A percentile compares a stretch with the other conserved stretches of the same genome.
phyloP scores from a whole-genome alignment of 2,797 vertebrate genomes.

The Neoniphon sammara region DNA sequence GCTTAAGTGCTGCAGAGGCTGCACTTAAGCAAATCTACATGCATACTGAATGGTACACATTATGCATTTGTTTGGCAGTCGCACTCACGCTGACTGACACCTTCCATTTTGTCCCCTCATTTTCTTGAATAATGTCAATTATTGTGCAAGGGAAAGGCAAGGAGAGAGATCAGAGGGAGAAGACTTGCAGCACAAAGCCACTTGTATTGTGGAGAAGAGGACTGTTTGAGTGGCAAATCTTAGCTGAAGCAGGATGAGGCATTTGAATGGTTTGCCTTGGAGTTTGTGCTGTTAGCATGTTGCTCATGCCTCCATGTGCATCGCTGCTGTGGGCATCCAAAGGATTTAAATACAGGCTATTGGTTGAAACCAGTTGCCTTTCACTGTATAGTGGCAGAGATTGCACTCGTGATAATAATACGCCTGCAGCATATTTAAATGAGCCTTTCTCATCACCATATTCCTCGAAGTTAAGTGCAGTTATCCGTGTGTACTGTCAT shows the following conservation, averaged over 20 bases:
- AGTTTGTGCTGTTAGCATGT: conserved; percentile 45
- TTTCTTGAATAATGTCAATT: conserved; percentile 57
- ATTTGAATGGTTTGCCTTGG: conserved; percentile 33
- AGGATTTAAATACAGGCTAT: conserved; percentile 27
- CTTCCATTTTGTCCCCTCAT: conserved; percentile 48
- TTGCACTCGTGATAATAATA: conserved; percentile 8
- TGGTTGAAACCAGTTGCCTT: conserved; percentile 19
- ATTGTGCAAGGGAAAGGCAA: conserved; percentile 31
- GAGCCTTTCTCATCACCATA: neutral
- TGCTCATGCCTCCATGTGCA: neutral
- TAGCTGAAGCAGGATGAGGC: conserved; percentile 5
- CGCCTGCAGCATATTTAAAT: neutral
- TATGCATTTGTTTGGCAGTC: conserved; percentile 44
- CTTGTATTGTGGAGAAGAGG: neutral
- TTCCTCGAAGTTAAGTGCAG: neutral
- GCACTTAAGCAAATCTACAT: conserved; percentile 51
- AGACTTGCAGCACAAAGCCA: neutral
- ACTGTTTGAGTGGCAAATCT: neutral
- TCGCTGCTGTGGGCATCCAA: conserved; percentile 15
- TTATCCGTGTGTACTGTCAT: neutral
- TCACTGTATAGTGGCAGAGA: conserved; percentile 3
- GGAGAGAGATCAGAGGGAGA: conserved; percentile 19
- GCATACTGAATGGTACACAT: conserved; percentile 31
- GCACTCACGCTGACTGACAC: conserved; percentile 42
- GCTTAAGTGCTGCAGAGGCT: conserved; percentile 41